phyloP scores from a whole-genome alignment of 2,113 vertebrate genomes.

The Pangasianodon hypophthalmus region DNA sequence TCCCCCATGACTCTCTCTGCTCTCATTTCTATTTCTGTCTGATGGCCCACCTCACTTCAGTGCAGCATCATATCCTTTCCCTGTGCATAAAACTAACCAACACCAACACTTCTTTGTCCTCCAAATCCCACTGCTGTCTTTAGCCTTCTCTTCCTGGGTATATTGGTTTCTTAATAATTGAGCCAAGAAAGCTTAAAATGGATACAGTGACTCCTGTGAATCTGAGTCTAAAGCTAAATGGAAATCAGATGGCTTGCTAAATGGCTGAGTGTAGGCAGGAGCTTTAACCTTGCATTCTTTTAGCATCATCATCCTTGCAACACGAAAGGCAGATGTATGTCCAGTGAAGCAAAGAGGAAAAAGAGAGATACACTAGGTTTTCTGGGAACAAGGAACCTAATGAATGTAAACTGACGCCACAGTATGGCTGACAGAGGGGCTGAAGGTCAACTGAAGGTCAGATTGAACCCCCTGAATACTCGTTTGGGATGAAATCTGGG shows the following conservation, averaged over 20 bases:
- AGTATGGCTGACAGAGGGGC: not conserved
- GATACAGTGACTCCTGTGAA: not conserved
- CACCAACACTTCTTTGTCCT: slow-evolving; percentile 13
- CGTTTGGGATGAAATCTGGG: not conserved
- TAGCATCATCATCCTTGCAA: not conserved
- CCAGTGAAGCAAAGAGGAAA: not conserved
- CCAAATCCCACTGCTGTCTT: slow-evolving; percentile 24
- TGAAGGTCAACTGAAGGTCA: slow-evolving; percentile 18
- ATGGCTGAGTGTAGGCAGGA: not conserved
- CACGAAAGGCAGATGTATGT: not conserved
- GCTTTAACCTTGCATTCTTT: slow-evolving; percentile 9
- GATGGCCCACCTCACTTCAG: slow-evolving; percentile 55
- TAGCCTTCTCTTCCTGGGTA: slow-evolving; percentile 18
- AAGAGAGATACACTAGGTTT: not conserved
- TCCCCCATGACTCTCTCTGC: slow-evolving; percentile 52
- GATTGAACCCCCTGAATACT: not conserved
- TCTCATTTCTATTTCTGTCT: slow-evolving; percentile 62
- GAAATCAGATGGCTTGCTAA: slow-evolving; percentile 4
- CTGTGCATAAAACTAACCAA: slow-evolving; percentile 36
- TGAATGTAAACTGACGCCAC: slow-evolving; percentile 13
- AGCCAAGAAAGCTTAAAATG: slow-evolving; percentile 11
- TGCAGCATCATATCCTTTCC: slow-evolving; percentile 31
- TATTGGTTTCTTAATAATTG: slow-evolving; percentile 25
- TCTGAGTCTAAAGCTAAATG: slow-evolving; percentile 14
- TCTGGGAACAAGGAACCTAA: not conserved